A percentile compares a stretch with the other conserved stretches of the same genome.
Evolutionary conservation across 2,113 vertebrate genomes (phyloP).

Genomic region (Talpa occidentalis): DNA sequence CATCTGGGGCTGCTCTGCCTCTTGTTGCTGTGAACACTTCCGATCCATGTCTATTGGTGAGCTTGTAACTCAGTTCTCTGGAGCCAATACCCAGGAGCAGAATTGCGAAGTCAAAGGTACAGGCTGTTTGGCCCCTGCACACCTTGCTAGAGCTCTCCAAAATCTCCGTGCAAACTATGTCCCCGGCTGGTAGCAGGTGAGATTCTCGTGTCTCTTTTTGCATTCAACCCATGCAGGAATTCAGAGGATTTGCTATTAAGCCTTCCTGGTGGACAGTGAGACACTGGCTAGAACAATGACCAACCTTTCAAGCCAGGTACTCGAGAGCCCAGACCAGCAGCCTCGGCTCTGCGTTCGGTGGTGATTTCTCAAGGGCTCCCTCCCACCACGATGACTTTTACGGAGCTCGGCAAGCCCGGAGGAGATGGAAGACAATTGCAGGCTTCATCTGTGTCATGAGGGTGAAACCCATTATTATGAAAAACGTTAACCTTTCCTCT

Average conservation of each 20-base stretch:
- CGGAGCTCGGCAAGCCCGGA: not conserved
- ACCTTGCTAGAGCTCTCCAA: not conserved
- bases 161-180: not conserved
- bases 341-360: not conserved
- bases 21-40: not conserved
- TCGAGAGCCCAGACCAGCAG: not conserved
- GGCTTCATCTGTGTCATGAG: not conserved
- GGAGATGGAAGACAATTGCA: conserved; percentile 50
- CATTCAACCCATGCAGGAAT: too few relatives aligned
- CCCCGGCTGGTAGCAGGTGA: not conserved
- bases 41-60: not conserved
- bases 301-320: too few relatives aligned
- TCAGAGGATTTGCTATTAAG: not conserved
- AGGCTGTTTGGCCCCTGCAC: not conserved
- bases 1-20: not conserved
- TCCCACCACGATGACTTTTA: not conserved
- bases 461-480: conserved; percentile 72
- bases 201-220: not conserved
- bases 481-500: conserved; percentile 61
- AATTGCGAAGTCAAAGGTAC: not conserved
- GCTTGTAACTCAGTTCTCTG: fast-evolving
- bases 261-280: fast-evolving
- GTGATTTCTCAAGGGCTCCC: not conserved
- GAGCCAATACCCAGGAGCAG: too few relatives aligned
- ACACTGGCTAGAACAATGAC: too few relatives aligned